Base-by-base conservation (phyloP, 2,797 vertebrate genomes). In the Cephalopachus bancanus region DNA sequence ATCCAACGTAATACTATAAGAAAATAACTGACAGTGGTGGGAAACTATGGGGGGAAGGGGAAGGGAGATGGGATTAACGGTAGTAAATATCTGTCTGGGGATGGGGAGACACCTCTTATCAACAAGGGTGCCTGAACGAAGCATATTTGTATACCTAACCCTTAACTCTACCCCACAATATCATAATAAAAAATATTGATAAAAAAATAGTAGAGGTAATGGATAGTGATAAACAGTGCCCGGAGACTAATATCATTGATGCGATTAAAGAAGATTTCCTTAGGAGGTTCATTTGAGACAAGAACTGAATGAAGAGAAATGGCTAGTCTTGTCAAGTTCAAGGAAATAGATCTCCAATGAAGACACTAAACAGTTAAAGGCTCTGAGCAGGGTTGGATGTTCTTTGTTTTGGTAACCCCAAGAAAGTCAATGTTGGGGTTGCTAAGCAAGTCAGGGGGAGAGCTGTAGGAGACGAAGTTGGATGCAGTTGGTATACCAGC, bases 241-340 rank as follows among this genome's bases (percentile, higher is more conserved):
- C 0, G 2, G 33, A 24, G 19, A 15, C 11, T 86, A 59, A 74
- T 60, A 92, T 83, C 65, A 33, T 67, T 72, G n/a, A 7, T 33
- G 19, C 16, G 10, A 71, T 49, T 22, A 72, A 4, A 59, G 44
- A 87, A 87, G 28, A 17, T 1, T 17, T 74, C 44, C 37, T 76
- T n/a, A 49, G 51, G 26, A 71, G 33, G 53, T 10, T 44, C 62
- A 55, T 95, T 17, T 53, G 67, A 89, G 14, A 59, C n/a, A 26
- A n/a, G n/a, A 94, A 64, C 15, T 57, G 67, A 94, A 80, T 57
- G 64, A 67, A 57, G 37, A 87, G 49, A 83, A 87, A 85, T 19
- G 71, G 37, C 7, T 28, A 75, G 16, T 69, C 2, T 37, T 59
- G 10, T 69, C 51, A 53, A 95, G 7, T 9, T 85, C 6, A 62